Percentiles rank a stretch among this genome's conserved stretches.
Conservation (phyloP, 2,888 invertebrate species). For the Ischnus inquisitorius region DNA sequence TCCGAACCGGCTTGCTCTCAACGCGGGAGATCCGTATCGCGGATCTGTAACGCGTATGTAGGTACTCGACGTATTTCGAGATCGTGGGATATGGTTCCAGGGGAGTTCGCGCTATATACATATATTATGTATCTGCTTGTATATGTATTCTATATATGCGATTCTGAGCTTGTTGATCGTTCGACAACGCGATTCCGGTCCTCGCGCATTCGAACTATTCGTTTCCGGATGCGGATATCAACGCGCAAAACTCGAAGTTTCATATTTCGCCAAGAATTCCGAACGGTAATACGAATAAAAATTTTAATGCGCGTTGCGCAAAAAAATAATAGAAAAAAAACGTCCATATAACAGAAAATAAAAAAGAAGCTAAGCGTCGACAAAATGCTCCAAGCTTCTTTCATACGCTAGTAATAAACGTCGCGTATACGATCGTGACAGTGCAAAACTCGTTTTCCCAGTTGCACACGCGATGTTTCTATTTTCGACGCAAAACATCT, state of each 20-base stretch:
- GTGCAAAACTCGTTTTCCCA: conserved; percentile 52
- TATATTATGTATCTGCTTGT: background rate
- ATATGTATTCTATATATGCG: conserved; percentile 25
- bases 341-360: background rate
- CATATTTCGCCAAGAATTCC: background rate
- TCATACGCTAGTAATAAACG: conserved; percentile 2
- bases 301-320: background rate
- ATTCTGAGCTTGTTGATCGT: conserved; percentile 44
- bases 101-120: conserved; percentile 20
- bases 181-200: conserved; percentile 49
- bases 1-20: conserved; percentile 41
- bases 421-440: background rate
- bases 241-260: conserved; percentile 6
- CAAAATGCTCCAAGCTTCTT: conserved; percentile 4
- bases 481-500: background rate
- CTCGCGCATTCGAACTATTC: conserved; percentile 73
- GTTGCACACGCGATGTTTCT: conserved; percentile 42
- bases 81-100: conserved; percentile 71
- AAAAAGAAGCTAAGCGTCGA: background rate
- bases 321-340: background rate
- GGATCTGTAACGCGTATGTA: conserved; percentile 77
- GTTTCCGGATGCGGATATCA: conserved; percentile 78
- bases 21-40: conserved; percentile 77
- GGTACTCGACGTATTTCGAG: conserved; percentile 74
- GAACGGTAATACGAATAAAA: background rate